Base-by-base conservation (phyloP, 2,888 invertebrate genomes). In the Merodon equestris region DNA sequence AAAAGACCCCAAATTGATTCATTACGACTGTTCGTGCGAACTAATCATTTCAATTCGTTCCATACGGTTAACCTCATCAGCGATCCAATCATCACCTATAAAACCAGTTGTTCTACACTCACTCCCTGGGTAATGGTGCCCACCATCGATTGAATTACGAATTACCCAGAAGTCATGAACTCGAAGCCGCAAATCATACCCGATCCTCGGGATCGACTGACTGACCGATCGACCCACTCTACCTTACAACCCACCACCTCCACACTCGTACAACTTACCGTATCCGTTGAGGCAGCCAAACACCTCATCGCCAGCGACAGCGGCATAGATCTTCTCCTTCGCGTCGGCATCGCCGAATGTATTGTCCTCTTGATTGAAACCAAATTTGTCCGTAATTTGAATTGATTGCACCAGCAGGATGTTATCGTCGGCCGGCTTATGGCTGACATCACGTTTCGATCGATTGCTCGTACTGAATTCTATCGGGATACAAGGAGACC, bases 381-480 rank as follows among this genome's bases (percentile, higher is more conserved):
- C 96, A 88, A 97, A 97, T 89, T 96, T 96, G 90, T 97, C 97
- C 45, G 96, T 96, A 87, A 97, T 97, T 90, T 96, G 96, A 86
- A 97, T 97, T 74, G 96, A 95, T 88, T 97, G 96, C 58, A 96
- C 96, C 81, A 97, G 91, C 57, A 97, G 92, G 89, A 97, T 93
- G 87, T 97, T 95, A 85, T 97, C 96, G 82, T 93, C 91, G 73
- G 89, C 89, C 82, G 91, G 86, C 83, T 89, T 88, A 82, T 87
- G 82, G 83, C 89, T 87, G 83, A 87, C 87, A 84, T 87, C 86
- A 84, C 87, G 88, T 83, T 85, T 84, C 82, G 85, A 84, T 72
- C 85, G 85, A 27, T 27, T 27, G 66, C 81, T 73, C 48, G 57
- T 79, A 27, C 27, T 27, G 54, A 70, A 74, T 79, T 79, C 77